These are phyloP conservation scores for Premnoplex brunnescens DNA, from an alignment of 2,797 vertebrate genomes.

Conservation along the genomic window DNA sequence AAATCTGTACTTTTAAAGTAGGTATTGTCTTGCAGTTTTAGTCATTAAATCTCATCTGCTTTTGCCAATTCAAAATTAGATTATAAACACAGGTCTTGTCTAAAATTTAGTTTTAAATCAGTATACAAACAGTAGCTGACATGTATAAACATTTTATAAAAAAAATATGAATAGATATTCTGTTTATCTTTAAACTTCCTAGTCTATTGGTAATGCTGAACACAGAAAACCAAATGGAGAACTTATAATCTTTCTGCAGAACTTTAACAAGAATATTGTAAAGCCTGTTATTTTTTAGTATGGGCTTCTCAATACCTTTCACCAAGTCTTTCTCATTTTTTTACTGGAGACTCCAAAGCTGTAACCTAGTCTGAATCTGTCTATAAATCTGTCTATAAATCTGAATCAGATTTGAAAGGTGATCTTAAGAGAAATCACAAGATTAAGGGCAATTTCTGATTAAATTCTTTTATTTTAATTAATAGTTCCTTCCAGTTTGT, in stretches of 20 bases:
- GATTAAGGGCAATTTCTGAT: neutral
- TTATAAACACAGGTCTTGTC: neutral
- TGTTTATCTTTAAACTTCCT: neutral
- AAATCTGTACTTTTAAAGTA: neutral
- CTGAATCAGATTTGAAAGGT: neutral
- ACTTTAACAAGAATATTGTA: neutral
- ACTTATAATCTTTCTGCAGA: neutral
- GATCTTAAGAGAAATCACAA: neutral
- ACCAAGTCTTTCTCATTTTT: neutral
- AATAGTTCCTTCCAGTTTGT: neutral
- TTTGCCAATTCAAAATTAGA: neutral
- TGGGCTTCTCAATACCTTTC: neutral
- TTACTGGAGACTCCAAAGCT: neutral
- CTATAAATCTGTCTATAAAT: neutral
- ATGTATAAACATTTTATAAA: neutral
- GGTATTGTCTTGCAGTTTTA: neutral
- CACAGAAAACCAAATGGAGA: neutral
- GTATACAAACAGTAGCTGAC: neutral
- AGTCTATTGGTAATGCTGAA: neutral
- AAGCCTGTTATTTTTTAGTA: rapidly evolving
- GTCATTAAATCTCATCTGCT: neutral
- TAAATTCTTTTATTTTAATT: neutral
- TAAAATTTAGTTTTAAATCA: neutral
- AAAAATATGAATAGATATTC: neutral
- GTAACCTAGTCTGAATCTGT: neutral